Evolutionary conservation across 2,797 vertebrate genomes (phyloP), one percentile per base, ranked within the genome.

Genomic region (Ataeniobius toweri): DNA sequence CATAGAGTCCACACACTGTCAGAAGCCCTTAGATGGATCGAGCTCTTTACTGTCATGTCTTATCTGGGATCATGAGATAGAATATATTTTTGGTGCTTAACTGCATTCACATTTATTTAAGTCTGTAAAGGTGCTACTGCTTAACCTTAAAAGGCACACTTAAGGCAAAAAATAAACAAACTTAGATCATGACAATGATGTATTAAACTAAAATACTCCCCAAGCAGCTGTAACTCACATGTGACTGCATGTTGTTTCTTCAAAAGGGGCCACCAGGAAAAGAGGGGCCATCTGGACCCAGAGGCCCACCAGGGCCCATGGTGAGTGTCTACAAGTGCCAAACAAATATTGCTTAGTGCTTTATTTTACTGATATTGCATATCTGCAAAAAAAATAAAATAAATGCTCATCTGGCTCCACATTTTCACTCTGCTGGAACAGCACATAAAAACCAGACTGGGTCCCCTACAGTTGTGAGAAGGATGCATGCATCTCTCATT

Each of bases 201-300:
- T 78, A 85, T 89, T 86, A 84, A 88, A 86, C 75, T 80, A 61
- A 80, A 48, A 51, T 48, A 12, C 75, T 84, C 87, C 85, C 88
- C 50, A 36, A 83, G 73, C 91, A 89, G 79, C 88, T 91, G 73
- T 88, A 88, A 81, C 80, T 77, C 73, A 80, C 61, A 83, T 89
- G 71, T 91, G 81, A 94, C 87, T 83, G 81, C 81, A 73, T 93
- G 77, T 92, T 95, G 80, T 93, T 91, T 88, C 85, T 90, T 24
- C 84, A 77, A 73, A 70, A 99, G 98, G 98, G 98, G 84, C 97
- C 96, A 92, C 97, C 97, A 91, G 98, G 98, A 95, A 99, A 98
- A 92, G 98, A 99, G 89, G 98, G 98, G 87, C 82, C 94, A 80
- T 95, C 97, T 94, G 98, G 98, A 94, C 98, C 98, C 56, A 96